Evolutionary conservation across 2,888 invertebrate species (phyloP).

Genomic region (Cosmia pyralina): DNA sequence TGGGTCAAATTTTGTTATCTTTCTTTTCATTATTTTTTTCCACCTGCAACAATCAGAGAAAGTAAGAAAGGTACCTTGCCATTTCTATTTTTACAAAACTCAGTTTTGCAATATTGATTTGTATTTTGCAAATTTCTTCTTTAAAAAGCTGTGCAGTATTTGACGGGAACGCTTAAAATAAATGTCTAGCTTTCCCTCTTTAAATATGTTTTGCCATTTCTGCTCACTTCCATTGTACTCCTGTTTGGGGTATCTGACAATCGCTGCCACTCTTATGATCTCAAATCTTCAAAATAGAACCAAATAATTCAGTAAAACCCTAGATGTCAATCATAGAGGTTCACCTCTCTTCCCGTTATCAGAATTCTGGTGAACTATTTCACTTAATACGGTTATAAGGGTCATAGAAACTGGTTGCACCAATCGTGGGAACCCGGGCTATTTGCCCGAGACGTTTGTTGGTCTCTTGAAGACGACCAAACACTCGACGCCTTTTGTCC

Average conservation of each 20-base stretch:
- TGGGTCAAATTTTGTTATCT: no score
- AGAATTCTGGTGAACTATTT: conserved; percentile 65
- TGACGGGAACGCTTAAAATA: neutral
- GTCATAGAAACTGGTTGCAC: conserved; percentile 62
- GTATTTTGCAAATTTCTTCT: neutral
- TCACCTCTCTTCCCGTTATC: conserved; percentile 57
- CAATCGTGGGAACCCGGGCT: conserved; percentile 83
- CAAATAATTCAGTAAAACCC: neutral
- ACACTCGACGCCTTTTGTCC: conserved; percentile 89
- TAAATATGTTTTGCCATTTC: neutral
- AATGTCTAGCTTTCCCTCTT: neutral
- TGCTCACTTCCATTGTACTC: neutral
- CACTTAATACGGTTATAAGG: conserved; percentile 64
- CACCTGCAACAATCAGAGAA: no score
- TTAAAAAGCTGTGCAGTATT: neutral
- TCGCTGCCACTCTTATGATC: no score
- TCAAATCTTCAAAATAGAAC: neutral
- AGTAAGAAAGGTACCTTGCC: no score
- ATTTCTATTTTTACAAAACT: neutral
- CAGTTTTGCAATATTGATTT: neutral
- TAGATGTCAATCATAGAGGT: conserved; percentile 42
- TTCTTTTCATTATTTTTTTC: no score
- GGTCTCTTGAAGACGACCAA: conserved; percentile 81
- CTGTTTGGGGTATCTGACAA: neutral
- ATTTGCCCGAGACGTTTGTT: conserved; percentile 85